Conservation (phyloP, 2,888 invertebrate species). For the Eupsilia transversa region DNA sequence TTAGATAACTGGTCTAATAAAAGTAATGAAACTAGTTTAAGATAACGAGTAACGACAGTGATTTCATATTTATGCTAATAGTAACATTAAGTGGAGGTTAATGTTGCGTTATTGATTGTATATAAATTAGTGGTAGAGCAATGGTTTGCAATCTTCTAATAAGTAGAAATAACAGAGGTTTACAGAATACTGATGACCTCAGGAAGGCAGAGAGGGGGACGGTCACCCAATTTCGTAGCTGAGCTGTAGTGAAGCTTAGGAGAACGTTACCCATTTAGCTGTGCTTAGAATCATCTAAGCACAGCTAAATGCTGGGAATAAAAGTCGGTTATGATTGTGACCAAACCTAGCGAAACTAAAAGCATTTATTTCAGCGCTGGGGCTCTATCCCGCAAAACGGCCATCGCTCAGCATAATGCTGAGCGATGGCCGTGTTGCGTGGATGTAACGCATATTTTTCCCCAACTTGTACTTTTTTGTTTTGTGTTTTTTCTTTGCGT, state of each 20-base stretch:
- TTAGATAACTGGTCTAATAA: too few relatives aligned
- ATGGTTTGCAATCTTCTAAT: not conserved
- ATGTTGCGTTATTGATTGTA: not conserved
- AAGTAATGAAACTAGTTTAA: conserved; percentile 19
- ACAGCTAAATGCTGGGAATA: too few relatives aligned
- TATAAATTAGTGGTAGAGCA: not conserved
- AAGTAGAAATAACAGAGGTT: not conserved
- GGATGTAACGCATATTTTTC: too few relatives aligned
- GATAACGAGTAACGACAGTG: not conserved
- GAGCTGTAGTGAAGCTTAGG: not conserved
- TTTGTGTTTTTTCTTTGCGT: too few relatives aligned
- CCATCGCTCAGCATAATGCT: too few relatives aligned
- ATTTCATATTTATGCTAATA: conserved; percentile 16
- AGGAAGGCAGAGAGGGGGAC: not conserved
- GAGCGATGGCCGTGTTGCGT: too few relatives aligned
- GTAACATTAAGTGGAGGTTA: conserved; percentile 11
- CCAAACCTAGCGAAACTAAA: too few relatives aligned
- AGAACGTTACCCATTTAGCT: not conserved
- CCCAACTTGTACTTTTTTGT: too few relatives aligned
- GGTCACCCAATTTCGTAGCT: too few relatives aligned
- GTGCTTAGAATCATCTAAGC: not conserved
- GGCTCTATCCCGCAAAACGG: too few relatives aligned
- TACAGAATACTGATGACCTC: not conserved
- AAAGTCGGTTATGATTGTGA: not conserved
- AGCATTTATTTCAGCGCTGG: too few relatives aligned